Evolutionary conservation across 2,888 invertebrate species (phyloP), one percentile per base, ranked within the genome.

Genomic region (Agonopterix arenella): DNA sequence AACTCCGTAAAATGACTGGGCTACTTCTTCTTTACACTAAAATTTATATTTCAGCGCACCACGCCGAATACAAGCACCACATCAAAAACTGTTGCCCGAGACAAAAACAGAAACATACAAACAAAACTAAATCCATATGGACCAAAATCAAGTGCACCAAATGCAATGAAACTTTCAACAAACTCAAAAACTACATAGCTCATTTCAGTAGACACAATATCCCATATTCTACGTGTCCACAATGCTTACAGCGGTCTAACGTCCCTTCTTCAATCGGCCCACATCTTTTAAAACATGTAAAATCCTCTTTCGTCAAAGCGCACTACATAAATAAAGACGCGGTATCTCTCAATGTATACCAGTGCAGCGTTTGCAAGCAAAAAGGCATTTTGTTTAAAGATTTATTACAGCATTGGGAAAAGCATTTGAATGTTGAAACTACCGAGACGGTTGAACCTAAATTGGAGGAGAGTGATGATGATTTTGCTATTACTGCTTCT

Each of bases 351-450:
- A 11, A n/a, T 18, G 5, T 52, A 2, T 58, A 53, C 16, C 53
- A 65, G 50, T 81, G 81, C 13, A 64, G 52, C 0, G 41, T 37
- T 0, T 76, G 76, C 11, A 36, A 16, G 0, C 2, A 45, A 0
- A 13, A 37, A 7, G 28, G 28, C 5, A 28, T 28, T 28, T 3
- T 3, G 0, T 2, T 9, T 0, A 1, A 2, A 0, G 43, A 61
- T 0, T 66, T 65, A n/a, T 76, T 79, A 18, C 0, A 13, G 0
- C 80, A 80, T 28, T 81, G 76, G 76, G 80, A 79, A 42, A 1
- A 9, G 0, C 80, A 80, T 47, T 16, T 78, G 9, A 38, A 43
- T 42, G 7, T 43, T 11, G n/a, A 11, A n/a, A 8, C 18, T 2
- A 36, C 36, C 2, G 8, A 13, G 11, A 13, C 49, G 5, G 41